Base-by-base conservation (phyloP, 2,113 vertebrate genomes). In the Cyrtonyx montezumae region DNA sequence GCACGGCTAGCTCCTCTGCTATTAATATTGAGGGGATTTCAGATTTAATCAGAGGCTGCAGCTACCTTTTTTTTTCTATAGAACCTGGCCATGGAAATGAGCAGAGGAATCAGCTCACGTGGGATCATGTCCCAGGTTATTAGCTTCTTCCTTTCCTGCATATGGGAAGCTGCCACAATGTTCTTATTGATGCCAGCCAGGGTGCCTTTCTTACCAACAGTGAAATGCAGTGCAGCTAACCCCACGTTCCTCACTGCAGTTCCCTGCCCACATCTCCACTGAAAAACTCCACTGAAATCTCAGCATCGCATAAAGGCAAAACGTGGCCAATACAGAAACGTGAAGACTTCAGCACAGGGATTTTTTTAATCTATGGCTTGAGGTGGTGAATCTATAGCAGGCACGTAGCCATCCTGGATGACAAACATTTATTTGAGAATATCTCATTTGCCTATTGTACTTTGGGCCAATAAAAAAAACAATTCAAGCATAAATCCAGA, bases 241-340 rank as follows among this genome's bases (percentile, higher is more conserved):
- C 32, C n/a, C n/a, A 11, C 22, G 20, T 8, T n/a, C 56, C n/a
- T 34, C n/a, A 22, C 56, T 59, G n/a, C n/a, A 58, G 32, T n/a
- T n/a, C 34, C 56, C 19, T 59, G 12, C n/a, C 56, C 56, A 59
- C 20, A 14, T 34, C 56, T 34, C 20, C n/a, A 32, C 26, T 16
- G 25, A 32, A 56, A 56, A 32, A 7, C 53, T 32, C 53, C 28
- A 34, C 20, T 32, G 30, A 34, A 34, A 59, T 22, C n/a, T 59
- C n/a, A 34, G 20, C 56, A 34, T 13, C 59, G 5, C 12, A 15
- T 9, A 49, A 48, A 69, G 49, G 36, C 23, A 79, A 75, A 79
- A 79, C 0, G 4, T 20, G 26, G 26, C 7, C 1, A 5, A 26
- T 7, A 20, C 1, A 5, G 23, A 69, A 84, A 51, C 2, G 5